These are phyloP conservation scores for Sitodiplosis mosellana DNA, from an alignment of 1,140 invertebrate genomes.

Conservation along the genomic window DNA sequence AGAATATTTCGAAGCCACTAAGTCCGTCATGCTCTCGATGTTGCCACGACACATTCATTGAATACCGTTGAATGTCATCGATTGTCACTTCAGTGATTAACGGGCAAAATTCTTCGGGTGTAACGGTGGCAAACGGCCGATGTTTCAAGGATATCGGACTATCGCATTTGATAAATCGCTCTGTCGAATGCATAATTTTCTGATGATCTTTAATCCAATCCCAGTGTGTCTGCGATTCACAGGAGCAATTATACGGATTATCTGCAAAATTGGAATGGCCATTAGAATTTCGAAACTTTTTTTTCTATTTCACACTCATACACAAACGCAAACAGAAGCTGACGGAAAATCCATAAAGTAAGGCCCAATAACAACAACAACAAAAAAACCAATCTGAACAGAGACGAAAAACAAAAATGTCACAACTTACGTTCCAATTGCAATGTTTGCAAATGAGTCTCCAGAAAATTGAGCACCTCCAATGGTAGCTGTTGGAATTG, in stretches of 20 bases:
- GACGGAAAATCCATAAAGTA: too few species aligned
- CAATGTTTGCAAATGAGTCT: constrained; percentile 60
- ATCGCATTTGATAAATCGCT: constrained; percentile 48
- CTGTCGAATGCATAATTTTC: constrained; percentile 35
- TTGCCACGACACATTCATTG: constrained; percentile 75
- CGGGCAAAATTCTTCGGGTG: constrained; percentile 65
- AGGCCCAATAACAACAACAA: too few species aligned
- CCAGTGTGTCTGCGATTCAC: constrained; percentile 71
- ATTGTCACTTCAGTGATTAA: constrained; percentile 63
- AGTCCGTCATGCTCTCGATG: constrained; percentile 71
- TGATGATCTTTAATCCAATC: constrained; percentile 74
- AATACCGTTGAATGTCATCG: constrained; percentile 72
- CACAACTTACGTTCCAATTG: constrained; percentile 53
- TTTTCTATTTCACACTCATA: too few species aligned
- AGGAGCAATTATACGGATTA: constrained; percentile 65
- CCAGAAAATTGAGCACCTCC: constrained; percentile 53
- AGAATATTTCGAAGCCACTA: constrained; percentile 69
- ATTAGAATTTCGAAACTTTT: too few species aligned
- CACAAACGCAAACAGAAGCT: too few species aligned
- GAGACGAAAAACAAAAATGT: too few species aligned
- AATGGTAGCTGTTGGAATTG: constrained; percentile 62
- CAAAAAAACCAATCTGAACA: too few species aligned
- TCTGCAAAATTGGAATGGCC: constrained; percentile 36
- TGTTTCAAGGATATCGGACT: constrained; percentile 58
- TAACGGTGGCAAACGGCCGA: constrained; percentile 51